A percentile compares a stretch with the other conserved stretches of the same genome.
Conservation (phyloP, 2,113 vertebrate species). For the Melanostigma gelatinosum region DNA sequence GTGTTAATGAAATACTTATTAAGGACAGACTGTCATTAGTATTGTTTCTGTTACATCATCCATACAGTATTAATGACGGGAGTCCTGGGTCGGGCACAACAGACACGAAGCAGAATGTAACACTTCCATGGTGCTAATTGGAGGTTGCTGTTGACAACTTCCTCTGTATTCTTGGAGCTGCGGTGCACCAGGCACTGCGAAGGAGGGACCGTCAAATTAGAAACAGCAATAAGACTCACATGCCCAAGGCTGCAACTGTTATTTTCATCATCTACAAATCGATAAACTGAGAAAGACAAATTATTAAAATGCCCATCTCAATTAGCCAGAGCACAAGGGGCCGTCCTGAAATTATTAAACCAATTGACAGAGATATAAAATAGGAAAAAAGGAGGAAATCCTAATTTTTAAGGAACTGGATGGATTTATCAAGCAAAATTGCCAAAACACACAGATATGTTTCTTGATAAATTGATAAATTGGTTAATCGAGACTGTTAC, state of each 20-base stretch:
- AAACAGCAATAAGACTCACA: background rate
- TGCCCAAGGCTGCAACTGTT: background rate
- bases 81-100: constrained; percentile 29
- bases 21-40: constrained; percentile 43
- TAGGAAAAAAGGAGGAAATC: background rate
- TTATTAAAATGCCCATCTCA: background rate
- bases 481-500: background rate
- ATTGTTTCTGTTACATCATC: constrained; percentile 52
- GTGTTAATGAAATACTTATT: constrained; percentile 45
- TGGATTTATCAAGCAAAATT: no score
- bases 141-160: constrained; percentile 57
- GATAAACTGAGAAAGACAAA: background rate
- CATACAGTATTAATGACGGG: constrained; percentile 32
- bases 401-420: background rate
- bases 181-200: constrained; percentile 5
- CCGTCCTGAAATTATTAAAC: background rate
- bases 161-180: constrained; percentile 40
- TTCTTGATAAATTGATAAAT: background rate
- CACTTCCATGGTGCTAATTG: constrained; percentile 45
- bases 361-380: background rate
- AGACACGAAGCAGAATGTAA: constrained; percentile 27
- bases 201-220: constrained; percentile 30
- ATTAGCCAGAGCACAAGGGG: background rate
- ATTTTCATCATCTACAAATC: constrained; percentile 1
- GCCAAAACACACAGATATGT: background rate